A percentile compares a stretch with the other conserved stretches of the same genome.
phyloP scores from a whole-genome alignment of 92 coral and sea anemone species.

The Galaxea fascicularis region DNA sequence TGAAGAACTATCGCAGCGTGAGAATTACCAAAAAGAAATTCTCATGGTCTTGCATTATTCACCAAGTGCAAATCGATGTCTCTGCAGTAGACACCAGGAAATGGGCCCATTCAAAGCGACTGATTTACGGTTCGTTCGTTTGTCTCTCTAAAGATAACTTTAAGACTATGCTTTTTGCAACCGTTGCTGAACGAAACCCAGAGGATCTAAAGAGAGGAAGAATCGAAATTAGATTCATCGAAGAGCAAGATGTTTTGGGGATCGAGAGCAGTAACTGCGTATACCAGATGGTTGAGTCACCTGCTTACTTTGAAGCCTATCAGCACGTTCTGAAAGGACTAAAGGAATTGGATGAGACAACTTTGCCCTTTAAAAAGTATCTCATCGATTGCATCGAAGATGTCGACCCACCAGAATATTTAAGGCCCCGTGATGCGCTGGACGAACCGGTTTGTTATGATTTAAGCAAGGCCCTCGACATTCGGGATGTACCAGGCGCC shows the following conservation, averaged over 20 bases:
- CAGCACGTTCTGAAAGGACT: constrained; percentile 77
- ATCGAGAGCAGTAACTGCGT: constrained; percentile 30
- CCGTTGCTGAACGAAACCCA: constrained; percentile 79
- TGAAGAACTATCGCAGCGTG: constrained; percentile 63
- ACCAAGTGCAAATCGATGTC: constrained; percentile 56
- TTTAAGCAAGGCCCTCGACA: constrained; percentile 46
- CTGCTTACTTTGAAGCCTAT: constrained; percentile 85
- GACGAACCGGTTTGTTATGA: constrained; percentile 45
- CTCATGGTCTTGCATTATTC: constrained; percentile 65
- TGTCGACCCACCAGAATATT: constrained; percentile 75
- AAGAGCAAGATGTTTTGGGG: constrained; percentile 36
- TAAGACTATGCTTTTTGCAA: constrained; percentile 77
- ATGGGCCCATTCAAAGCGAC: constrained; percentile 79
- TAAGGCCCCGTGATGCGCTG: constrained; percentile 20
- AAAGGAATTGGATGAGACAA: constrained; percentile 59
- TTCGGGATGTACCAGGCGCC: neutral
- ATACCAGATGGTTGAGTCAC: constrained; percentile 83
- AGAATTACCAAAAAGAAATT: constrained; percentile 35
- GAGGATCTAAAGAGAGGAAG: constrained; percentile 64
- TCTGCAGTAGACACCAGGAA: constrained; percentile 31
- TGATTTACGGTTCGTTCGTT: constrained; percentile 82
- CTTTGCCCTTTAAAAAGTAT: constrained; percentile 75
- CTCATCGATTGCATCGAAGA: constrained; percentile 69
- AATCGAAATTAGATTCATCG: constrained; percentile 75
- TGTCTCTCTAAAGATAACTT: constrained; percentile 87